phyloP scores from a whole-genome alignment of 2,113 vertebrate species.

The Beaufortia kweichowensis region DNA sequence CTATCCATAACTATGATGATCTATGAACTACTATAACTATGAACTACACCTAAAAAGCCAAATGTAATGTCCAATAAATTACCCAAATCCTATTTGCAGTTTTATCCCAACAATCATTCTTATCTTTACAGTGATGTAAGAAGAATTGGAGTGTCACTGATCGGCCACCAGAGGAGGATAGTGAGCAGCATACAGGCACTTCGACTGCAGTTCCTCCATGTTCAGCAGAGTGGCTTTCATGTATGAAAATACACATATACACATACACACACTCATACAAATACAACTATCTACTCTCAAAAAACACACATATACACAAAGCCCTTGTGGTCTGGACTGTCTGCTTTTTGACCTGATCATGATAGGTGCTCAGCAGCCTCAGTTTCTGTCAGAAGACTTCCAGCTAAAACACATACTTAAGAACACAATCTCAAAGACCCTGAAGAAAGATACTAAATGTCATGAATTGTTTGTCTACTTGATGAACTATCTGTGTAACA shows the following conservation, averaged over 20 bases:
- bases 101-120: constrained; percentile 21
- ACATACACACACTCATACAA: constrained; percentile 65
- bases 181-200: constrained; percentile 99
- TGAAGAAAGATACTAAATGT: constrained; percentile 29
- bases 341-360: neutral
- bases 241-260: constrained; percentile 83
- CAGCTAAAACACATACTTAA: constrained; percentile 33
- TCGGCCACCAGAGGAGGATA: constrained; percentile 99
- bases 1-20: no score
- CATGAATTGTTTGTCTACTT: constrained; percentile 30
- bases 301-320: constrained; percentile 7
- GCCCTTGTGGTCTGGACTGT: constrained; percentile 24
- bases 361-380: neutral
- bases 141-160: constrained; percentile 93
- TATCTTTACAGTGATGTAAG: constrained; percentile 83
- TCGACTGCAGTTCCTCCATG: constrained; percentile 92
- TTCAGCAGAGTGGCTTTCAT: constrained; percentile 96
- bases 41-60: no score
- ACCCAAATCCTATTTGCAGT: neutral
- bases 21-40: no score
- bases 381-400: constrained; percentile 33
- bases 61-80: no score
- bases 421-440: constrained; percentile 21
- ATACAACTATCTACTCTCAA: neutral
- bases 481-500: constrained; percentile 22